Percentiles rank a stretch among this genome's conserved stretches.
These are phyloP conservation scores for Drosophila parvula DNA, from an alignment of 1,140 invertebrate genomes.

Conservation along the genomic window DNA sequence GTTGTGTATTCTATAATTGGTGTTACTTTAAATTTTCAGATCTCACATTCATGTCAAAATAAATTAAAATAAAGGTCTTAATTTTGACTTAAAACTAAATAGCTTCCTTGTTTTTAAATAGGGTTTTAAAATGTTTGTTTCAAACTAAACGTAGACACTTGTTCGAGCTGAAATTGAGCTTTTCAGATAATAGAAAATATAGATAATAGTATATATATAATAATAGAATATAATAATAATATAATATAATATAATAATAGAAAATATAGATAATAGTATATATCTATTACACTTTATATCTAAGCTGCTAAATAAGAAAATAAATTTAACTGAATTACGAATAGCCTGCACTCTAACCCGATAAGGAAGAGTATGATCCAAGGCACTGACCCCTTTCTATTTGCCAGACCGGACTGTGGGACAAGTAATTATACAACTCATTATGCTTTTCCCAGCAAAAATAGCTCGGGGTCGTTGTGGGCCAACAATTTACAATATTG, in stretches of 20 bases:
- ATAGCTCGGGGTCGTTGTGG: slow-evolving; percentile 11
- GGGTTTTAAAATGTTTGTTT: not conserved
- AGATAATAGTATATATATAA: no score
- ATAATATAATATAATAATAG: no score
- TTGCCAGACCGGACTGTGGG: not conserved
- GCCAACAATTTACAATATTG: slow-evolving; percentile 48
- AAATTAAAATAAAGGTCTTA: no score
- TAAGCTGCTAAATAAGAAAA: no score
- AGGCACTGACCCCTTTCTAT: not conserved
- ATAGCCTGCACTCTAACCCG: not conserved
- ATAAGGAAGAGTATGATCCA: not conserved
- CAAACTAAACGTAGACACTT: not conserved
- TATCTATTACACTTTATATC: no score
- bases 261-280: no score
- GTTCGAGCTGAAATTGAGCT: not conserved
- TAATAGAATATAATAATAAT: no score
- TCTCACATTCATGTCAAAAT: no score
- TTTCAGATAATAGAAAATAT: no score
- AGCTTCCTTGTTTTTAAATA: not conserved
- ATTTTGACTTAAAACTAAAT: not conserved
- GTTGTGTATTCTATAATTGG: no score
- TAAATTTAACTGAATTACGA: not conserved
- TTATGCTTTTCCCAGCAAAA: slow-evolving; percentile 29
- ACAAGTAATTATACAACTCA: slow-evolving; percentile 43
- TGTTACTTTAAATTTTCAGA: no score